These are phyloP conservation scores for Platerodrilus igneus DNA, from an alignment of 2,888 invertebrate species.

Conservation along the genomic window DNA sequence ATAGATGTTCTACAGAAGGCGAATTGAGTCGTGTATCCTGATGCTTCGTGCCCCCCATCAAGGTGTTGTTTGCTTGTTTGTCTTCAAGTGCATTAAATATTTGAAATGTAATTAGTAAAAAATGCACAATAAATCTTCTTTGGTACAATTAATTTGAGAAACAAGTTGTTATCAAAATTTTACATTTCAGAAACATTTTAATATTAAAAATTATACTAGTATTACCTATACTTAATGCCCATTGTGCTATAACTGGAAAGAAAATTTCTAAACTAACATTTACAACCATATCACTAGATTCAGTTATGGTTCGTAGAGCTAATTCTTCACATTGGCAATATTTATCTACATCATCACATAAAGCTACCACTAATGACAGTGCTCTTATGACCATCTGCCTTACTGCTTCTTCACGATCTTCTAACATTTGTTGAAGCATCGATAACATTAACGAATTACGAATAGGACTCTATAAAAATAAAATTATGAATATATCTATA, in stretches of 20 bases:
- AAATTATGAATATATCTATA: conserved; percentile 1
- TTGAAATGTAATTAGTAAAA: too few relatives aligned
- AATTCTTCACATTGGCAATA: conserved; percentile 58
- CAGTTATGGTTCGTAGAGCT: conserved; percentile 55
- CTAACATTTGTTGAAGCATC: conserved; percentile 68
- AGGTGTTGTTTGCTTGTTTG: too few relatives aligned
- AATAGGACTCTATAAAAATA: conserved; percentile 51
- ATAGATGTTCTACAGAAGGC: too few relatives aligned
- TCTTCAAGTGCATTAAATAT: too few relatives aligned
- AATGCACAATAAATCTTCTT: too few relatives aligned
- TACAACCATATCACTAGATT: conserved; percentile 53
- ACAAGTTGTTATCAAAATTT: background rate
- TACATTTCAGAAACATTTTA: background rate
- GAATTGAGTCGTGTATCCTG: too few relatives aligned
- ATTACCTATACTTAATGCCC: conserved; percentile 51
- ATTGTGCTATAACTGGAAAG: conserved; percentile 60
- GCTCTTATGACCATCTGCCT: conserved; percentile 59
- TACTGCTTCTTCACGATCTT: conserved; percentile 61
- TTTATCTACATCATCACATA: conserved; percentile 62
- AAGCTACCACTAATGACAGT: conserved; percentile 57
- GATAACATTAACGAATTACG: conserved; percentile 65
- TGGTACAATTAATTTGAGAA: background rate
- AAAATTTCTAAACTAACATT: conserved; percentile 53
- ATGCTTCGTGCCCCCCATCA: too few relatives aligned
- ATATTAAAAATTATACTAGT: conserved; percentile 9